phyloP scores from a whole-genome alignment of 2,888 invertebrate species.

The Drosophila anomelani region DNA sequence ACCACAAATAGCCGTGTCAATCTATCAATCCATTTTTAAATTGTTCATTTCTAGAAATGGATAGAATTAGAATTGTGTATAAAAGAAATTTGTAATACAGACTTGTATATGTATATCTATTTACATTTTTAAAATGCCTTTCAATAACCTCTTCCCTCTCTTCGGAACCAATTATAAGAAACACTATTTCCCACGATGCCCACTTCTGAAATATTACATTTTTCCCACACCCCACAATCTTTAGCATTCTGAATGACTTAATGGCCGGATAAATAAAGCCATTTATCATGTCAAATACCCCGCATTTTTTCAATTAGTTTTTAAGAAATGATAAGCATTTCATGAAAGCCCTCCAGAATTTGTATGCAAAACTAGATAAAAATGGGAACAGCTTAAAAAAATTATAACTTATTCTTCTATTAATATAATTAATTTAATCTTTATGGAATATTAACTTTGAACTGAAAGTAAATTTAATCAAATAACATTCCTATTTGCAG shows the following conservation, averaged over 20 bases:
- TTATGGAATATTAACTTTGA: no score
- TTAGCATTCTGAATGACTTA: background rate
- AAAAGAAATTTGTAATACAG: background rate
- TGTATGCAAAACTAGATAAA: background rate
- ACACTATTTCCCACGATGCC: background rate
- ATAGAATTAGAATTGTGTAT: background rate
- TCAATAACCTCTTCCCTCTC: background rate
- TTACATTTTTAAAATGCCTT: no score
- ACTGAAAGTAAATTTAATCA: background rate
- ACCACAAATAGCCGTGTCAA: background rate
- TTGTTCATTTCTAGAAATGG: background rate
- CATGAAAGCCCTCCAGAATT: background rate
- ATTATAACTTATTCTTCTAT: no score
- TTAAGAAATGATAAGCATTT: background rate
- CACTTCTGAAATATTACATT: background rate
- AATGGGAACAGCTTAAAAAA: background rate
- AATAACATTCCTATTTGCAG: background rate
- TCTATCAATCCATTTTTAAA: background rate
- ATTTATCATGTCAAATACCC: slow-evolving; percentile 3
- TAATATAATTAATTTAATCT: background rate
- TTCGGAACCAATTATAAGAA: background rate
- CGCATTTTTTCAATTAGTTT: background rate
- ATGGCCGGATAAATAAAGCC: background rate
- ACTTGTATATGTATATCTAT: no score
- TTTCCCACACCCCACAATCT: background rate